Percentiles rank a stretch among this genome's conserved stretches.
Conservation (phyloP, 1,140 invertebrate species). For the Bombus impatiens region DNA sequence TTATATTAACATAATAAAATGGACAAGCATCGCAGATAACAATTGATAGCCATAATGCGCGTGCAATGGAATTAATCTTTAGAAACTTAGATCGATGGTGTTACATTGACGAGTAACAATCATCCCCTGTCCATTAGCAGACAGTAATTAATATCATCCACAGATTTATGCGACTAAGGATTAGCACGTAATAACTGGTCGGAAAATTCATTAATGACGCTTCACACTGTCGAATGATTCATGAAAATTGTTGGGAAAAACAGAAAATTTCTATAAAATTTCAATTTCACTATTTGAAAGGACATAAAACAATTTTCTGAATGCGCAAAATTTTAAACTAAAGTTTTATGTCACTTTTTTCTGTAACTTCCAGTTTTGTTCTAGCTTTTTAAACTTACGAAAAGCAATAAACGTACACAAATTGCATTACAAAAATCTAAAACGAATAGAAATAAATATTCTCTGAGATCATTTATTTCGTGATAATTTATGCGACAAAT, state of each 20-base stretch:
- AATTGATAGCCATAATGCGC: slow-evolving; percentile 1
- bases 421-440: background rate
- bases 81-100: background rate
- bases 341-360: no score
- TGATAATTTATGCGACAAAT: no score
- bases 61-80: background rate
- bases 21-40: background rate
- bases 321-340: background rate
- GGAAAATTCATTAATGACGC: background rate
- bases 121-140: background rate
- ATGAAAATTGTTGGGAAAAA: background rate
- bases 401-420: background rate
- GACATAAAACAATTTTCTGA: background rate
- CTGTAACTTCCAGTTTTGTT: no score
- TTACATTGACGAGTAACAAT: background rate
- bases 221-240: background rate
- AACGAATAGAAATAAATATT: background rate
- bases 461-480: no score
- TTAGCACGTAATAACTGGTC: background rate
- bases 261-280: background rate
- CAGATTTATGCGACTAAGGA: background rate
- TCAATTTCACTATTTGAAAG: background rate
- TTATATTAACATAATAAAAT: slow-evolving; percentile 1
- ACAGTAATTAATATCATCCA: background rate
- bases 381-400: no score